phyloP scores from a whole-genome alignment of 2,113 vertebrate species.

The Nettapus auritus region DNA sequence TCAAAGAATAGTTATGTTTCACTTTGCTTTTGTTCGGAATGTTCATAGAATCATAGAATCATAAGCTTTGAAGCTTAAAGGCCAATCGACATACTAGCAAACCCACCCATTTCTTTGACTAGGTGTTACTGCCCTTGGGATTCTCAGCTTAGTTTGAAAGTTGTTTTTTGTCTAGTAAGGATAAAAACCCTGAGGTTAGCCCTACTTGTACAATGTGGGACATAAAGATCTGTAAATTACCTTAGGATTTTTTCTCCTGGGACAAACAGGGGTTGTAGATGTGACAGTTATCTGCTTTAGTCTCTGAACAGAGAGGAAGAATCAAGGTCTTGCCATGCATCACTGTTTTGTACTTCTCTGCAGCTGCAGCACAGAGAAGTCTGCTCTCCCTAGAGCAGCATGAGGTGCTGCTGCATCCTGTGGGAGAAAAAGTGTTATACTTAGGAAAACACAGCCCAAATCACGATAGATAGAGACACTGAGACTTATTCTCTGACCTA shows the following conservation, averaged over 20 bases:
- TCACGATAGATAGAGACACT: background rate
- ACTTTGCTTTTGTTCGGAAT: background rate
- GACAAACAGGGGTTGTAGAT: background rate
- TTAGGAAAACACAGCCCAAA: background rate
- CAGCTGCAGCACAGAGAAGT: background rate
- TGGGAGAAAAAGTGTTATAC: background rate
- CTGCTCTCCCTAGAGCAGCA: fast-evolving
- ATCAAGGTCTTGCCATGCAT: background rate
- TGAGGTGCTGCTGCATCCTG: background rate
- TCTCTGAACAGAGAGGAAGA: background rate
- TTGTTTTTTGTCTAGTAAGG: background rate
- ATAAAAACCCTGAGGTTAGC: background rate
- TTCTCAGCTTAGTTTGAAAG: background rate
- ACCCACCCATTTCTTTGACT: background rate
- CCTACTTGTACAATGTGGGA: fast-evolving
- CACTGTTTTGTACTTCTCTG: background rate
- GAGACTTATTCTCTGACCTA: background rate
- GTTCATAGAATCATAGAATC: no score
- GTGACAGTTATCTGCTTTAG: background rate
- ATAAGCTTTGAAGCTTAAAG: background rate
- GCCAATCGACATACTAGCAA: background rate
- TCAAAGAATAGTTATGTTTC: background rate
- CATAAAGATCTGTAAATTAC: background rate
- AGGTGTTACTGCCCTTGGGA: background rate
- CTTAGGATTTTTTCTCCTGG: background rate